These are phyloP conservation scores for Hypsibius dujardini DNA, from an alignment of 1,140 invertebrate species.

Conservation along the genomic window DNA sequence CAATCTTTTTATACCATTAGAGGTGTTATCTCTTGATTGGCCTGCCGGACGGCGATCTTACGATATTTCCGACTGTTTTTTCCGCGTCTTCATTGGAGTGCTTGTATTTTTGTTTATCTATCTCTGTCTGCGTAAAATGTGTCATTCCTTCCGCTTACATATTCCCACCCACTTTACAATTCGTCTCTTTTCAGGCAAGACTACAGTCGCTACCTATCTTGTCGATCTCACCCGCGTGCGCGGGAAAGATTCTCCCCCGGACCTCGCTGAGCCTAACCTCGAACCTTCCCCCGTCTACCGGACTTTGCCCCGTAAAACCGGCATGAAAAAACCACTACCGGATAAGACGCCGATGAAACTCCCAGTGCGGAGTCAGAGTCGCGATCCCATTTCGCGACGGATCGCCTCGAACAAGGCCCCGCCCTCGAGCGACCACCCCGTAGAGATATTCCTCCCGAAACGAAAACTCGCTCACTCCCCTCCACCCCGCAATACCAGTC, in stretches of 20 bases:
- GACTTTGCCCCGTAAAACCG: not conserved
- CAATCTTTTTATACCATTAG: no score
- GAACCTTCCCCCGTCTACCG: conserved; percentile 1
- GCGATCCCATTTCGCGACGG: not conserved
- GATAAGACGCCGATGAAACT: not conserved
- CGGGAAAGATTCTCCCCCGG: not conserved
- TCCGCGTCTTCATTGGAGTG: no score
- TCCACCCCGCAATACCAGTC: not conserved
- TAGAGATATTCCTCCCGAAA: not conserved
- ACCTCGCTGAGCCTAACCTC: no score
- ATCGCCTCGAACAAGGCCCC: not conserved
- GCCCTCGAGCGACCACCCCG: conserved; percentile 3
- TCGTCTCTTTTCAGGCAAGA: no score
- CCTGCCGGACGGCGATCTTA: no score
- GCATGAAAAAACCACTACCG: not conserved
- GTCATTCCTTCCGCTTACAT: no score
- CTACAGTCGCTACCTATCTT: not conserved
- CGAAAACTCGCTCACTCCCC: not conserved
- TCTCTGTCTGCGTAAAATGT: no score
- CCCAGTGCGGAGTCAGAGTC: not conserved
- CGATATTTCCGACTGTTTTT: no score
- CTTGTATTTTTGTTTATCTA: no score
- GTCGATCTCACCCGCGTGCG: not conserved
- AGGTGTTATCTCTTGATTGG: no score
- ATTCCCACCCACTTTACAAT: no score